Percentiles rank a stretch among this genome's conserved stretches.
These are phyloP conservation scores for Sesamia inferens DNA, from an alignment of 2,888 invertebrate species.

Conservation along the genomic window DNA sequence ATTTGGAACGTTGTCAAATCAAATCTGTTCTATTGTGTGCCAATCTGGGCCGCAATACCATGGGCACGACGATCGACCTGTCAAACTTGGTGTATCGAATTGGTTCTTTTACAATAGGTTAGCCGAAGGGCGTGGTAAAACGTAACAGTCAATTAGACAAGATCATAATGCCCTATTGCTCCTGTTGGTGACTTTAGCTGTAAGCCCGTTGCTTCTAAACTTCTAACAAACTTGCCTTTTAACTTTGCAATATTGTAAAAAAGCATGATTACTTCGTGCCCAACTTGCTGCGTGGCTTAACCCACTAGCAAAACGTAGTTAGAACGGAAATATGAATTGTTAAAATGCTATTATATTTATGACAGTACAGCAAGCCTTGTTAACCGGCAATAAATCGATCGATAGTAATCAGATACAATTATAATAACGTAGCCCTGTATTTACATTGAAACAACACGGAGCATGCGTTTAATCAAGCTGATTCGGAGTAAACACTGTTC, in stretches of 20 bases:
- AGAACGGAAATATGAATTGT: not conserved
- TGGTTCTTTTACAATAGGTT: slow-evolving; percentile 23
- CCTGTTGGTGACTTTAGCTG: not conserved
- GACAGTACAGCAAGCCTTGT: slow-evolving; percentile 2
- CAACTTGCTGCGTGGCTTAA: not conserved
- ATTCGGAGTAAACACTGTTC: slow-evolving; percentile 52
- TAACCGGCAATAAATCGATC: slow-evolving; percentile 5
- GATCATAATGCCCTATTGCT: too few relatives aligned
- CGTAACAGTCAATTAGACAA: not conserved
- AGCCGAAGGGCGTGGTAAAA: slow-evolving; percentile 10
- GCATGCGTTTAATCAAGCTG: slow-evolving; percentile 55
- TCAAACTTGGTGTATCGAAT: slow-evolving; percentile 45
- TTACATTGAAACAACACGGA: slow-evolving; percentile 32
- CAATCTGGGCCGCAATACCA: slow-evolving; percentile 56
- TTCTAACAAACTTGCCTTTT: not conserved
- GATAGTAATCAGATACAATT: slow-evolving; percentile 36
- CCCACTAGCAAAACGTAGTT: slow-evolving; percentile 1
- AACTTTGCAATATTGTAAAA: not conserved
- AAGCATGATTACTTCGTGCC: not conserved
- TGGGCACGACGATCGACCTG: slow-evolving; percentile 53
- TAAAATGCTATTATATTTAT: slow-evolving; percentile 28
- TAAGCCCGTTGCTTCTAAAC: not conserved
- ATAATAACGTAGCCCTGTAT: slow-evolving; percentile 41
- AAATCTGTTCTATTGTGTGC: slow-evolving; percentile 65
- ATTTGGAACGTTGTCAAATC: slow-evolving; percentile 65